A percentile compares a stretch with the other conserved stretches of the same genome.
Conservation (phyloP, 2,888 invertebrate genomes). For the Lypha dubia region DNA sequence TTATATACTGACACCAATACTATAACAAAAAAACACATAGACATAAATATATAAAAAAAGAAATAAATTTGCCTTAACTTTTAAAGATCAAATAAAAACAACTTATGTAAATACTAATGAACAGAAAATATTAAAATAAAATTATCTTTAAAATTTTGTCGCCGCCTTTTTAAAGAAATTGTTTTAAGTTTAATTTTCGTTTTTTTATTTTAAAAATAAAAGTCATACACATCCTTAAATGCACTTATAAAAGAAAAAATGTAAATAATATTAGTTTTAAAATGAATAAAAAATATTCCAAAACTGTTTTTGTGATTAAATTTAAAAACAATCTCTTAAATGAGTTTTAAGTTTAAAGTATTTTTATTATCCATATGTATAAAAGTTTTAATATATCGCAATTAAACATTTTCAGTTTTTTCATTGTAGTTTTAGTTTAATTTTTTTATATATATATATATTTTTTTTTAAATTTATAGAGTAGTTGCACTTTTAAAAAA, state of each 20-base stretch:
- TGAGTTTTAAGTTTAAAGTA: slow-evolving; percentile 61
- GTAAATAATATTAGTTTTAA: slow-evolving; percentile 59
- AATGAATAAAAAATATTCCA: slow-evolving; percentile 63
- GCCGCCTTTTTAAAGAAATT: slow-evolving; percentile 65
- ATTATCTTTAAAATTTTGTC: slow-evolving; percentile 51
- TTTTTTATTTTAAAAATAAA: slow-evolving; percentile 12
- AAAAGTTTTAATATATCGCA: slow-evolving; percentile 43
- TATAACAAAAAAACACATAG: slow-evolving; percentile 18
- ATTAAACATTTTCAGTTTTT: slow-evolving; percentile 50
- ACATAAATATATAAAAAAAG: slow-evolving; percentile 49
- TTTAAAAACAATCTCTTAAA: slow-evolving; percentile 51
- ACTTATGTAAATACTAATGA: slow-evolving; percentile 59
- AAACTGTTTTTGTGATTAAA: slow-evolving; percentile 72
- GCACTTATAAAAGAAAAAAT: slow-evolving; percentile 12
- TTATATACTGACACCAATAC: slow-evolving; percentile 43
- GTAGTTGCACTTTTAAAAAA: slow-evolving; percentile 54
- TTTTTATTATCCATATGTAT: slow-evolving; percentile 59
- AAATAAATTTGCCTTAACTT: slow-evolving; percentile 69
- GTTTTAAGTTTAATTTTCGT: slow-evolving; percentile 40
- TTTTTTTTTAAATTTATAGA: slow-evolving; percentile 42
- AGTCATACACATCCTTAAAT: slow-evolving; percentile 52
- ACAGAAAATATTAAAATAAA: slow-evolving; percentile 38
- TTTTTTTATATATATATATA: slow-evolving; percentile 57
- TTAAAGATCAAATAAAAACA: slow-evolving; percentile 65
- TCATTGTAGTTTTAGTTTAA: slow-evolving; percentile 52